Percentiles rank a stretch among this genome's conserved stretches.
These are phyloP conservation scores for Alcis repandata DNA, from an alignment of 2,888 invertebrate species.

Conservation along the genomic window DNA sequence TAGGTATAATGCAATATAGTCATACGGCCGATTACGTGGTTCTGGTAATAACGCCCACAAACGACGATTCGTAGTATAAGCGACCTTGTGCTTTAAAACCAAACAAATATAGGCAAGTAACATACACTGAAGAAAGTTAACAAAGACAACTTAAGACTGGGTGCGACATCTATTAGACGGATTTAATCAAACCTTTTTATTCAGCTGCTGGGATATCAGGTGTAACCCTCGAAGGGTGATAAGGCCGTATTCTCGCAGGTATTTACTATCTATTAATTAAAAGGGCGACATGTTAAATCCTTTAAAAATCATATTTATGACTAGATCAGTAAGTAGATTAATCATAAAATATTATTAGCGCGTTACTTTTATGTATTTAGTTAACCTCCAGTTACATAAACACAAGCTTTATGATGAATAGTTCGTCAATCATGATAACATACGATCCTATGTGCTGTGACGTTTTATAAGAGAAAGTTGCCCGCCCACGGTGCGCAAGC, in stretches of 20 bases:
- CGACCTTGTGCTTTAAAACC: slow-evolving; percentile 19
- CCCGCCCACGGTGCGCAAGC: slow-evolving; percentile 69
- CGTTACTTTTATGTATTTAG: slow-evolving; percentile 3
- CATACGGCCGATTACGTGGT: slow-evolving; percentile 12
- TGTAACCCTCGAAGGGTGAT: no score
- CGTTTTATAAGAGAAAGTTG: slow-evolving; percentile 76
- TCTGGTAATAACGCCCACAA: slow-evolving; percentile 29
- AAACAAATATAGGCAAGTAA: not conserved
- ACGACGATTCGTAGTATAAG: slow-evolving; percentile 18
- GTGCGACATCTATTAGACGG: no score
- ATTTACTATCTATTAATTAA: no score
- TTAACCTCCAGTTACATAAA: not conserved
- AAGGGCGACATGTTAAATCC: no score
- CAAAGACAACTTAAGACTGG: no score
- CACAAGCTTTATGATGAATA: slow-evolving; percentile 7
- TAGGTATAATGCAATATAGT: slow-evolving; percentile 11
- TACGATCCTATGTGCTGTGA: slow-evolving; percentile 44
- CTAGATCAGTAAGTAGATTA: no score
- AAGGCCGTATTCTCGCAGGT: no score
- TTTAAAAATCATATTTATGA: no score
- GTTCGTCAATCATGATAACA: slow-evolving; percentile 40
- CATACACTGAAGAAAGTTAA: slow-evolving; percentile 1
- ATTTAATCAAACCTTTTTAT: no score
- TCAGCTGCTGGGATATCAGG: no score
- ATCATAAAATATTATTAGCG: not conserved